Conservation (phyloP, 2,888 invertebrate genomes). For the Hecatera dysodea region DNA sequence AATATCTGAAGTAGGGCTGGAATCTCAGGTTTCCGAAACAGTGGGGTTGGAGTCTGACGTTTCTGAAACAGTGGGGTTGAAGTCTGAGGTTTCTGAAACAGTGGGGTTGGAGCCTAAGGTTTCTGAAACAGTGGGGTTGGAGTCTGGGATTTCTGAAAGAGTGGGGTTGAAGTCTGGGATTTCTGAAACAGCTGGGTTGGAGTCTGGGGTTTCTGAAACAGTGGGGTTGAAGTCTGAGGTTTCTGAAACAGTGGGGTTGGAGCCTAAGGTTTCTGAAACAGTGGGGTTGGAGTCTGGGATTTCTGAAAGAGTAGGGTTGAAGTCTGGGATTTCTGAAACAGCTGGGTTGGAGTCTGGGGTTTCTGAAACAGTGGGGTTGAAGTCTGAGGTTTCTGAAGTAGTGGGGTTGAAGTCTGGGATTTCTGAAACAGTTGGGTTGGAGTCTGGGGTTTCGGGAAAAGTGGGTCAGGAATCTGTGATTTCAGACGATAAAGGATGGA, state of each 20-base stretch:
- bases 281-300: neutral
- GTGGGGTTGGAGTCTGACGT: neutral
- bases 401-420: neutral
- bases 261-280: conserved; percentile 12
- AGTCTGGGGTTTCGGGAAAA: neutral
- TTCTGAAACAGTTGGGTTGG: neutral
- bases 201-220: neutral
- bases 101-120: neutral
- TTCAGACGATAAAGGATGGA: conserved; percentile 11
- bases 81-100: conserved; percentile 11
- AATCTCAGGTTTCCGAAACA: neutral
- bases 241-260: neutral
- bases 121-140: conserved; percentile 8
- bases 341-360: neutral
- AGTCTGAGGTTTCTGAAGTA: conserved; percentile 6
- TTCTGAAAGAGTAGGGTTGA: conserved; percentile 6
- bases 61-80: neutral
- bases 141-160: neutral
- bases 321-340: neutral
- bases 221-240: conserved; percentile 2
- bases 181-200: neutral
- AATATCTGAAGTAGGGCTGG: conserved; percentile 7
- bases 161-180: neutral
- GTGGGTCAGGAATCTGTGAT: neutral
- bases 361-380: neutral